Evolutionary conservation across 2,113 vertebrate genomes (phyloP).

Genomic region (Megaleporinus macrocephalus): DNA sequence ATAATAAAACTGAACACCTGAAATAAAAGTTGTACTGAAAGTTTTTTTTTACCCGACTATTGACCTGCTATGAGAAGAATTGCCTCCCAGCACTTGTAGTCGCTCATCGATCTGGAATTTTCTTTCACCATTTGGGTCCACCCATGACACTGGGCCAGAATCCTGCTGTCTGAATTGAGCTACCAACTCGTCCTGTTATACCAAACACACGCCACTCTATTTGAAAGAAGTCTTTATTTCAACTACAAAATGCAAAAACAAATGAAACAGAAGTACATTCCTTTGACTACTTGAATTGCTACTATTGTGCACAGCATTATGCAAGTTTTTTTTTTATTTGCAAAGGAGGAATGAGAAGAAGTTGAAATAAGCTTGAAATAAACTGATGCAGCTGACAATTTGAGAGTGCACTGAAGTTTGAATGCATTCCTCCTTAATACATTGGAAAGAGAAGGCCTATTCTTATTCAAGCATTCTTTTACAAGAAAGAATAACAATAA

Average conservation of each 20-base stretch:
- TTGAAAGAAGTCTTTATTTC: slow-evolving; percentile 73
- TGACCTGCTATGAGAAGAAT: not conserved
- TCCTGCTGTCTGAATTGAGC: not conserved
- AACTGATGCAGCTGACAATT: not conserved
- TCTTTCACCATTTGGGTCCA: not conserved
- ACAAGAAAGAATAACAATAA: slow-evolving; percentile 5
- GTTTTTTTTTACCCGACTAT: too few species aligned
- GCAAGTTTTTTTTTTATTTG: slow-evolving; percentile 36
- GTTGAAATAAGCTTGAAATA: not conserved
- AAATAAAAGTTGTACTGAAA: too few species aligned
- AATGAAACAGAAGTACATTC: slow-evolving; percentile 58
- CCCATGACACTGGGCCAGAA: not conserved
- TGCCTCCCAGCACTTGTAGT: not conserved
- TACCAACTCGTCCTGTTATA: not conserved
- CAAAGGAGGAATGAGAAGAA: not conserved
- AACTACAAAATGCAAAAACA: slow-evolving; percentile 58
- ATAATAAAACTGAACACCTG: too few species aligned
- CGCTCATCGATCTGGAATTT: not conserved
- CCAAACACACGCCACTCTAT: not conserved
- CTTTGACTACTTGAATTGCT: slow-evolving; percentile 42
- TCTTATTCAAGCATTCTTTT: slow-evolving; percentile 25
- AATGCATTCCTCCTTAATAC: not conserved
- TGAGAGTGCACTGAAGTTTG: slow-evolving; percentile 1
- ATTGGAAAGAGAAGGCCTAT: slow-evolving; percentile 7
- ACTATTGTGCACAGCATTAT: slow-evolving; percentile 49